Evolutionary conservation across 1,140 invertebrate species (phyloP).

Genomic region (Heliconius himera): DNA sequence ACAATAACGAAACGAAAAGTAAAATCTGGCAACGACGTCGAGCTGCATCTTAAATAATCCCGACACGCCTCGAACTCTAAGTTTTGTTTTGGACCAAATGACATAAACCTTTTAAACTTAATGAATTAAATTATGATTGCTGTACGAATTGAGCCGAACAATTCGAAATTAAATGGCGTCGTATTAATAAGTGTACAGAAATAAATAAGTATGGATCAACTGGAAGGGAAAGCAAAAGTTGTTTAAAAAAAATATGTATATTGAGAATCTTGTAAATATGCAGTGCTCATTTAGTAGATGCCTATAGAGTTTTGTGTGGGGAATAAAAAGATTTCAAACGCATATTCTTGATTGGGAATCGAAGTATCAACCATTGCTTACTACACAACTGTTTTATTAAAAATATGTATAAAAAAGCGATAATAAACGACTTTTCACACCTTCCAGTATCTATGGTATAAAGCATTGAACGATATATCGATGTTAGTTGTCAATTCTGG

Average conservation of each 20-base stretch:
- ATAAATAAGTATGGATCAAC: neutral
- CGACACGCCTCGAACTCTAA: neutral
- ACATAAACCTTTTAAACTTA: constrained; percentile 1
- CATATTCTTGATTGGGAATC: neutral
- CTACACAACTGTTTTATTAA: too few relatives aligned
- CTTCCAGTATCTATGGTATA: too few relatives aligned
- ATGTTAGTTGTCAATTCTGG: too few relatives aligned
- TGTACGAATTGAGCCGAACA: neutral
- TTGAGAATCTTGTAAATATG: too few relatives aligned
- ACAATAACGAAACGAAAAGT: neutral
- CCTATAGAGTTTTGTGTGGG: too few relatives aligned
- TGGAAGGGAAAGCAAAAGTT: neutral
- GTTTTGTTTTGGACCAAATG: neutral
- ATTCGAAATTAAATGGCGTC: neutral
- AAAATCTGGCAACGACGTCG: neutral
- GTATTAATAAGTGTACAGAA: neutral
- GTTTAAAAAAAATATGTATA: too few relatives aligned
- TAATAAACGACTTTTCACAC: too few relatives aligned
- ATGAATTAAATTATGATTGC: neutral
- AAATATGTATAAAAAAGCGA: too few relatives aligned
- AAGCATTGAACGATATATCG: too few relatives aligned
- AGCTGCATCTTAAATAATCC: neutral
- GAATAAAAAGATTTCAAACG: too few relatives aligned
- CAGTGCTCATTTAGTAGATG: too few relatives aligned
- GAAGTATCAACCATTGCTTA: neutral